Conservation (phyloP, 2,113 vertebrate genomes). For the Rallus limicola region DNA sequence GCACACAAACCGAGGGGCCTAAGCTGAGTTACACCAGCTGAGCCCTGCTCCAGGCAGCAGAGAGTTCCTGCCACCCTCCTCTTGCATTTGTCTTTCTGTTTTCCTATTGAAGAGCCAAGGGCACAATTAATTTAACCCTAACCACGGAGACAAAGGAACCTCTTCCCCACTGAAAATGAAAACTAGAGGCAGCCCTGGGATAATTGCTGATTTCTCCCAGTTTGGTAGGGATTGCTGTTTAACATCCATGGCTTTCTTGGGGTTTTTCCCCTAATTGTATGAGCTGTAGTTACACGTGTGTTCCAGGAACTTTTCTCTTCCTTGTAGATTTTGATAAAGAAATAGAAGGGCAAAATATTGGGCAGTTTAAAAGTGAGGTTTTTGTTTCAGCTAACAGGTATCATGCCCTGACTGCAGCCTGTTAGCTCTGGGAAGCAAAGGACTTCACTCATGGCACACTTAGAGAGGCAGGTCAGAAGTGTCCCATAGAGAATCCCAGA, state of each 20-base stretch:
- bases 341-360: not conserved
- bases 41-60: not conserved
- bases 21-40: not conserved
- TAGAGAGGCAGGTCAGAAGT: not conserved
- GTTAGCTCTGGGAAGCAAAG: not conserved
- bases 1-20: not conserved
- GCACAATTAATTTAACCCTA: not conserved
- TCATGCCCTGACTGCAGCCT: not conserved
- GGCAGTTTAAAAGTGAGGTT: not conserved
- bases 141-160: not conserved
- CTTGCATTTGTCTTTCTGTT: not conserved
- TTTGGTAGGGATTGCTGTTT: not conserved
- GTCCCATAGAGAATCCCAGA: not conserved
- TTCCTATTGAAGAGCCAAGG: not conserved
- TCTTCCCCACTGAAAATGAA: not conserved
- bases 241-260: not conserved
- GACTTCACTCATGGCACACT: rapidly evolving
- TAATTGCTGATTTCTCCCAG: not conserved
- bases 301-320: not conserved
- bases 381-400: not conserved
- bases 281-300: not conserved
- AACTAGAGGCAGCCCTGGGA: not conserved
- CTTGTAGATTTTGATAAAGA: not conserved
- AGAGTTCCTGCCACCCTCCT: not conserved
- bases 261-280: not conserved